These are phyloP conservation scores for Acronicta aceris DNA, from an alignment of 2,888 invertebrate species.

Conservation along the genomic window DNA sequence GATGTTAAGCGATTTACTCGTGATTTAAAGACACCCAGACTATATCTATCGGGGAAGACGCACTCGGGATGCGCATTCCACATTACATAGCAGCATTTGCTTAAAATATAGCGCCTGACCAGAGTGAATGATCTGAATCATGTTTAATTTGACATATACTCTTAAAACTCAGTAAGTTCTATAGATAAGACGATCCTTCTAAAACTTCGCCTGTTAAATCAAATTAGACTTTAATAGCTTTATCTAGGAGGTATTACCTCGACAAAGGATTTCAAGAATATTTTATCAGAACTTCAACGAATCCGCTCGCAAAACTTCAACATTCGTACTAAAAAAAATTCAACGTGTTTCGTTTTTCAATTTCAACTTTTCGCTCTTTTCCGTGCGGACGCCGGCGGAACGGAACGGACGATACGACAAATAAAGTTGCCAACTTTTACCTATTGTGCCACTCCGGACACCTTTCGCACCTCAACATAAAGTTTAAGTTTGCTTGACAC, in stretches of 20 bases:
- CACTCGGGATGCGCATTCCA: too few relatives aligned
- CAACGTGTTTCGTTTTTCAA: slow-evolving; percentile 59
- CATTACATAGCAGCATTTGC: too few relatives aligned
- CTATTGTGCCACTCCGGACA: slow-evolving; percentile 24
- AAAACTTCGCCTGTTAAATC: slow-evolving; percentile 11
- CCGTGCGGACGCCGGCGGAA: slow-evolving; percentile 47
- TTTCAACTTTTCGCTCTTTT: slow-evolving; percentile 61
- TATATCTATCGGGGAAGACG: too few relatives aligned
- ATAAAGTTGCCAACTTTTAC: slow-evolving; percentile 43
- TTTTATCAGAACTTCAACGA: slow-evolving; percentile 26
- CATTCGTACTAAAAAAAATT: slow-evolving; percentile 22
- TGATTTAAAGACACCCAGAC: too few relatives aligned
- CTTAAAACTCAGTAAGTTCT: slow-evolving; percentile 12
- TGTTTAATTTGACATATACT: slow-evolving; percentile 12
- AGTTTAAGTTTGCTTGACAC: slow-evolving; percentile 45
- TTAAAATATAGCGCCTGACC: too few relatives aligned
- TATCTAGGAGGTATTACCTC: background rate
- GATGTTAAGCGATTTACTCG: too few relatives aligned
- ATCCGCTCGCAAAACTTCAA: slow-evolving; percentile 2
- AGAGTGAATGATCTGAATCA: too few relatives aligned
- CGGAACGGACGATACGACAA: slow-evolving; percentile 51
- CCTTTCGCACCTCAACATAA: slow-evolving; percentile 31
- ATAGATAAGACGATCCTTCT: background rate
- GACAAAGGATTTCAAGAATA: slow-evolving; percentile 19
- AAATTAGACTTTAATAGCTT: slow-evolving; percentile 1